phyloP scores from a whole-genome alignment of 2,888 invertebrate species.

The Dinocampus coccinellae region DNA sequence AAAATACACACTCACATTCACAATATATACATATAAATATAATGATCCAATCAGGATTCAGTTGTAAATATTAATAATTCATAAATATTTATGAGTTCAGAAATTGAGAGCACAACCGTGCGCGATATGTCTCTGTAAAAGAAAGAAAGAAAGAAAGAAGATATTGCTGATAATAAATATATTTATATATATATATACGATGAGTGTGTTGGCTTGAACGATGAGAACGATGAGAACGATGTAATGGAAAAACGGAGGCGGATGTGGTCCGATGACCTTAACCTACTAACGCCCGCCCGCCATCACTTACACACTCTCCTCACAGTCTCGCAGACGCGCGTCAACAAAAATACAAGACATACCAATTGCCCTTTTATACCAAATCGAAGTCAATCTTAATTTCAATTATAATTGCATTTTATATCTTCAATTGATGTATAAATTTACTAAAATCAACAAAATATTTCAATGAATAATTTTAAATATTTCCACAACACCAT shows the following conservation, averaged over 20 bases:
- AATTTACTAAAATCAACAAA: too few species aligned
- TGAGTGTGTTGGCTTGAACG: background rate
- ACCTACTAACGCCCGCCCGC: slow-evolving; percentile 52
- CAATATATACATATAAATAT: background rate
- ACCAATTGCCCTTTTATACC: slow-evolving; percentile 17
- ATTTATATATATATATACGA: slow-evolving; percentile 6
- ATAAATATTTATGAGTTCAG: slow-evolving; percentile 48
- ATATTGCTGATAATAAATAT: slow-evolving; percentile 12
- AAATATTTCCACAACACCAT: too few species aligned
- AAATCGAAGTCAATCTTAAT: background rate
- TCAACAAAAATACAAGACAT: background rate
- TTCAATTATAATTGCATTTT: too few species aligned
- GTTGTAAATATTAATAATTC: slow-evolving; percentile 37
- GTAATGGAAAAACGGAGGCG: slow-evolving; percentile 35
- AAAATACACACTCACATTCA: background rate
- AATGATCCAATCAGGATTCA: background rate
- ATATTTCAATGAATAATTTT: too few species aligned
- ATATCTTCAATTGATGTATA: too few species aligned
- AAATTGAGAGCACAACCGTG: slow-evolving; percentile 39
- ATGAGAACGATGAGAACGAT: slow-evolving; percentile 11
- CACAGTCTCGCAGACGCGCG: background rate
- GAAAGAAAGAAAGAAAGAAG: slow-evolving; percentile 18
- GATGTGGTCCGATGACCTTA: slow-evolving; percentile 53
- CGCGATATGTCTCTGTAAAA: slow-evolving; percentile 7
- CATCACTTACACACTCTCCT: slow-evolving; percentile 41